phyloP scores from a whole-genome alignment of 2,888 invertebrate species.

The Pandemis heparana region DNA sequence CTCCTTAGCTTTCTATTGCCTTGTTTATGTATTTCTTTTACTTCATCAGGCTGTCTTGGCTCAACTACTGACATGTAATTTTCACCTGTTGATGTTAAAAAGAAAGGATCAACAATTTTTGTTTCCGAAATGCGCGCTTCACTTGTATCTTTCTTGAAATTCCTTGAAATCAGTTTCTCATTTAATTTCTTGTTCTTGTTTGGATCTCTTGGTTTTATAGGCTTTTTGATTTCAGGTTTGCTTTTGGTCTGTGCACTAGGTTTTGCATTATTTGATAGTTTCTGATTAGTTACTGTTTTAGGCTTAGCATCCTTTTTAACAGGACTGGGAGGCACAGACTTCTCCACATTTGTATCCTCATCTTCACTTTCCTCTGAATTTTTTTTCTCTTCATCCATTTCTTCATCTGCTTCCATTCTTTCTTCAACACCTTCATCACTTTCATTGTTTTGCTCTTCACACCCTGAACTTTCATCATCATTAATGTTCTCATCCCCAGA shows the following conservation, averaged over 20 bases:
- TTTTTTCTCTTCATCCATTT: conserved; percentile 33
- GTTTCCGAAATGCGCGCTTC: conserved; percentile 51
- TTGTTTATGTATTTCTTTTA: conserved; percentile 74
- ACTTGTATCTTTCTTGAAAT: conserved; percentile 64
- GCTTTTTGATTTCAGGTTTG: conserved; percentile 36
- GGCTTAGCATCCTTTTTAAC: conserved; percentile 34
- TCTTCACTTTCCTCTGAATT: background rate
- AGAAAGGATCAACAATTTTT: conserved; percentile 79
- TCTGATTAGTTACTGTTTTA: conserved; percentile 19
- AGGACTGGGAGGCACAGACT: conserved; percentile 27
- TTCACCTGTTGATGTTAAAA: conserved; percentile 75
- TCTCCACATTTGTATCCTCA: background rate
- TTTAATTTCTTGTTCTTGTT: conserved; percentile 74
- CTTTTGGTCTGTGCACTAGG: conserved; percentile 12
- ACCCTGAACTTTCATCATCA: conserved; percentile 39
- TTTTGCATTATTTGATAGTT: conserved; percentile 30
- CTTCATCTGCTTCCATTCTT: conserved; percentile 40
- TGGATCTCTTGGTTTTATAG: conserved; percentile 61
- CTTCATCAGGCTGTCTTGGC: conserved; percentile 76
- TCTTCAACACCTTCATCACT: conserved; percentile 37
- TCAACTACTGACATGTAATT: conserved; percentile 79
- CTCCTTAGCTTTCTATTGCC: conserved; percentile 77
- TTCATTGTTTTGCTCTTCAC: conserved; percentile 21
- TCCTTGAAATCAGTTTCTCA: conserved; percentile 68
- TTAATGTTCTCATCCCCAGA: conserved; percentile 39